A percentile compares a stretch with the other conserved stretches of the same genome.
Conservation (phyloP, 2,888 invertebrate genomes). For the Volucella zonaria region DNA sequence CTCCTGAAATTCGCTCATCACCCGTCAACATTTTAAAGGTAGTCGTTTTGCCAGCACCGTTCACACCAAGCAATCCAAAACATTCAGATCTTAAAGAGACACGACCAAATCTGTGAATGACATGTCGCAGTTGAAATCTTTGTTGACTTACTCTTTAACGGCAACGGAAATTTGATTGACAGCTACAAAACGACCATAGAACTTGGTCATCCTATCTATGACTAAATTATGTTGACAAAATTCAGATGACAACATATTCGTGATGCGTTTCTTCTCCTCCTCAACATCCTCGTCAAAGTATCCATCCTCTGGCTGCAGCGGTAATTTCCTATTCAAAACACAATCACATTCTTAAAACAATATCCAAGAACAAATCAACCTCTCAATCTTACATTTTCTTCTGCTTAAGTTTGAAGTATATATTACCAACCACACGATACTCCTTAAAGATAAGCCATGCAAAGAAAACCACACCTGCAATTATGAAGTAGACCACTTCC, state of each 20-base stretch:
- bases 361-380: too few relatives aligned
- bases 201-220: constrained; percentile 88
- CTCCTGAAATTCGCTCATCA: constrained; percentile 88
- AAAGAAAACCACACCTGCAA: not conserved
- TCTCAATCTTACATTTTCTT: not conserved
- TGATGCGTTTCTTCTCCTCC: constrained; percentile 84
- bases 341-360: not conserved
- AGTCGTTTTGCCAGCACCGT: constrained; percentile 94
- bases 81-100: constrained; percentile 47
- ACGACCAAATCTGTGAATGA: not conserved
- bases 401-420: constrained; percentile 21
- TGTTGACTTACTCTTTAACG: constrained; percentile 78
- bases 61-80: constrained; percentile 92
- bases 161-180: constrained; percentile 89
- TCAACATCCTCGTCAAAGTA: constrained; percentile 84
- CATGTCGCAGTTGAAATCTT: not conserved
- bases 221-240: constrained; percentile 84
- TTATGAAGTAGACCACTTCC: not conserved
- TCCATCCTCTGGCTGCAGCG: constrained; percentile 75
- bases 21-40: constrained; percentile 96
- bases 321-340: constrained; percentile 6
- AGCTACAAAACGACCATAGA: constrained; percentile 89
- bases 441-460: constrained; percentile 5
- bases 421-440: constrained; percentile 13
- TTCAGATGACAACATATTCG: constrained; percentile 80